Percentiles rank a stretch among this genome's conserved stretches.
Evolutionary conservation across 2,797 vertebrate species (phyloP).

Genomic region (Sphaeramia orbicularis): DNA sequence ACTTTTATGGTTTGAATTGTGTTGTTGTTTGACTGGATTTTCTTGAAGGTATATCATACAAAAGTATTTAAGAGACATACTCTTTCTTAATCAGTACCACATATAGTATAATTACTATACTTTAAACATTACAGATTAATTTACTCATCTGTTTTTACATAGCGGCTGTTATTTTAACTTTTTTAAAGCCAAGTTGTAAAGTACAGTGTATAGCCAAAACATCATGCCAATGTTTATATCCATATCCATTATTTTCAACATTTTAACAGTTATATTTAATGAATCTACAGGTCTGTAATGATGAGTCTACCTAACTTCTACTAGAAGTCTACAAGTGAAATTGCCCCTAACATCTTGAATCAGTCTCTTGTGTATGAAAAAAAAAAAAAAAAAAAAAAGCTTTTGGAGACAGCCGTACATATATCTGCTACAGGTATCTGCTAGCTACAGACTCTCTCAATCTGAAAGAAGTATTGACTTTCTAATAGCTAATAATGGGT

Average conservation of each 20-base stretch:
- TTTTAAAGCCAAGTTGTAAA: neutral
- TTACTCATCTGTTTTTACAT: too few relatives aligned
- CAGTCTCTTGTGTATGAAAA: constrained; percentile 19
- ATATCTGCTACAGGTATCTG: constrained; percentile 69
- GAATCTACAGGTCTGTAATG: neutral
- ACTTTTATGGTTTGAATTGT: too few relatives aligned
- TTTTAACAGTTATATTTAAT: constrained; percentile 1
- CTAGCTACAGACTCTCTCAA: constrained; percentile 66
- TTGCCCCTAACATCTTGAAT: constrained; percentile 5
- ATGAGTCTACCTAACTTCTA: neutral
- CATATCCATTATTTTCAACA: neutral
- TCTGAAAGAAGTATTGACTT: neutral
- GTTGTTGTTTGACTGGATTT: too few relatives aligned
- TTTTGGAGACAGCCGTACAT: neutral
- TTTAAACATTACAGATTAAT: too few relatives aligned
- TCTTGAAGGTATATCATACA: too few relatives aligned
- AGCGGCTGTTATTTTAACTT: neutral
- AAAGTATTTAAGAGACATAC: too few relatives aligned
- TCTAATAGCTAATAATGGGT: neutral
- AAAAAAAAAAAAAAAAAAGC: constrained; percentile 1
- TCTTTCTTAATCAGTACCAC: too few relatives aligned
- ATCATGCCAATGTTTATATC: neutral
- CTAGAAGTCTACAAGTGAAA: neutral
- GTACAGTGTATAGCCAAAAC: neutral
- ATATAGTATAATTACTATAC: too few relatives aligned